Evolutionary conservation across 2,888 invertebrate genomes (phyloP).

Genomic region (Tiphia femorata): DNA sequence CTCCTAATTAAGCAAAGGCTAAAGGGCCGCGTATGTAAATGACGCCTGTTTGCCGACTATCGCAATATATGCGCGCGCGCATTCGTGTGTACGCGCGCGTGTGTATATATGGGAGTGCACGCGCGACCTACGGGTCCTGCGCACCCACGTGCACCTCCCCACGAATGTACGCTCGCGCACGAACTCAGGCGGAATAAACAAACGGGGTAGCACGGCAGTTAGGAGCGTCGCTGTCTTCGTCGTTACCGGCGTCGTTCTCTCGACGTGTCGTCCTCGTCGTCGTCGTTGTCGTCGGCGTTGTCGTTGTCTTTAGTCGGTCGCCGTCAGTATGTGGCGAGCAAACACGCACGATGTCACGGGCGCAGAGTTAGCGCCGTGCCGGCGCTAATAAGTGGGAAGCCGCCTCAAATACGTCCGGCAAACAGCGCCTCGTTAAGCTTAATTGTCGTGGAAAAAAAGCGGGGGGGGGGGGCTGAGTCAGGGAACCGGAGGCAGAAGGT

Average conservation of each 20-base stretch:
- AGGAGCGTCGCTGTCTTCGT: slow-evolving; percentile 12
- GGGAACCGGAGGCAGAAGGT: not conserved
- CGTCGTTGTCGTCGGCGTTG: slow-evolving; percentile 7
- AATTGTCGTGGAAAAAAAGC: slow-evolving; percentile 50
- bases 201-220: slow-evolving; percentile 26
- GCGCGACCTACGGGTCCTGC: no score
- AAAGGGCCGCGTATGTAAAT: slow-evolving; percentile 42
- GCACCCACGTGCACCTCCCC: no score
- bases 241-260: slow-evolving; percentile 2
- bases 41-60: slow-evolving; percentile 38
- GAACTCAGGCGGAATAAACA: slow-evolving; percentile 20
- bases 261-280: no score
- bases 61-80: slow-evolving; percentile 12
- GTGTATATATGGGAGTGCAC: no score
- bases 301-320: slow-evolving; percentile 23
- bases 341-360: slow-evolving; percentile 49
- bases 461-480: slow-evolving; percentile 7
- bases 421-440: slow-evolving; percentile 57
- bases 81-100: slow-evolving; percentile 3
- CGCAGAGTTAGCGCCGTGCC: slow-evolving; percentile 48
- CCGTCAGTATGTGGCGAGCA: slow-evolving; percentile 45
- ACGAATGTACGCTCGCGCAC: not conserved
- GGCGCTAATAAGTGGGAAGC: slow-evolving; percentile 59
- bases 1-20: slow-evolving; percentile 45
- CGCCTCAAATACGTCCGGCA: slow-evolving; percentile 55